A percentile compares a stretch with the other conserved stretches of the same genome.
Conservation (phyloP, 2,888 invertebrate species). For the Portevinia maculata region DNA sequence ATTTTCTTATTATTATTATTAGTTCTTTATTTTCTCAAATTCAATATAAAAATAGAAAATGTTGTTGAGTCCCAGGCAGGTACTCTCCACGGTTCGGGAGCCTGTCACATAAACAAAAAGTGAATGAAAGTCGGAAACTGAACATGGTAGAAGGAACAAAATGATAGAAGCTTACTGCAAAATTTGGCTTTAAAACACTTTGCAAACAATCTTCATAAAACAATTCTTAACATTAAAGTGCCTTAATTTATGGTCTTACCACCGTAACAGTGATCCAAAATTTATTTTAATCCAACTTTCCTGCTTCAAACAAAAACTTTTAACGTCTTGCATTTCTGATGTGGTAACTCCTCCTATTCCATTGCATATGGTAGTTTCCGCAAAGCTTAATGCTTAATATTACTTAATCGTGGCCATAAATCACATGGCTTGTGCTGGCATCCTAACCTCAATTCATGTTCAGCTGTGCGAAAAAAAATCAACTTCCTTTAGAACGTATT, state of each 20-base stretch:
- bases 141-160: no score
- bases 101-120: no score
- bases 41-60: no score
- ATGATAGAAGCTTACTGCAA: no score
- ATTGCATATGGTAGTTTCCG: neutral
- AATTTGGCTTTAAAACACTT: no score
- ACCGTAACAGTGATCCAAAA: neutral
- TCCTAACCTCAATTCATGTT: neutral
- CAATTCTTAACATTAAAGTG: no score
- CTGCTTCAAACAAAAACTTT: neutral
- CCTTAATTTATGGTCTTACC: neutral
- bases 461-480: neutral
- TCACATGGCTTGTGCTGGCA: conserved; percentile 1
- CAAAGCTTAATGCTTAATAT: neutral
- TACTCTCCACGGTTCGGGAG: no score
- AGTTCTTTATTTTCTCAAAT: no score
- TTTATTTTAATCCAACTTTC: neutral
- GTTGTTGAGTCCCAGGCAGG: no score
- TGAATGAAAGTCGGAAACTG: no score
- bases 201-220: no score
- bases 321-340: neutral
- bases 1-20: no score
- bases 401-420: conserved; percentile 12
- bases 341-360: neutral
- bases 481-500: conserved; percentile 1